phyloP scores from a whole-genome alignment of 2,113 vertebrate species.

The Pseudorhombus dupliciocellatus region DNA sequence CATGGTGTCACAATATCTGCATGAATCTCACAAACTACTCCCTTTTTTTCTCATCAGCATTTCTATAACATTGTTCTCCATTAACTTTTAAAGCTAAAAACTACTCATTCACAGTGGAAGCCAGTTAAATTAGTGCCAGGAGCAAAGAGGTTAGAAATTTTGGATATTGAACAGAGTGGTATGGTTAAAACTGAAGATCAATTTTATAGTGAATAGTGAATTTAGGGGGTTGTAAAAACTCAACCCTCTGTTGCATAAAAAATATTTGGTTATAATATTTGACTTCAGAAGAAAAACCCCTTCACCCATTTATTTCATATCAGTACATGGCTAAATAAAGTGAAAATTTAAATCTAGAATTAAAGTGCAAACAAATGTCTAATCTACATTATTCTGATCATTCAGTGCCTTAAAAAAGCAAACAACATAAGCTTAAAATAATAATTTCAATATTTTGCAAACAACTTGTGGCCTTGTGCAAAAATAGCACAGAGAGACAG shows the following conservation, averaged over 20 bases:
- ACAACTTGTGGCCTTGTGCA: too few relatives aligned
- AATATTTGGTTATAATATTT: slow-evolving; percentile 52
- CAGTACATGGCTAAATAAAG: background rate
- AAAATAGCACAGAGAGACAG: too few relatives aligned
- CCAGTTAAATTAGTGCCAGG: slow-evolving; percentile 17
- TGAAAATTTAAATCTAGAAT: background rate
- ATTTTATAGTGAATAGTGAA: background rate
- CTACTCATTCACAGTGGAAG: slow-evolving; percentile 16
- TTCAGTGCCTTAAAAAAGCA: background rate
- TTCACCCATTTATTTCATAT: background rate
- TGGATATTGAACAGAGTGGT: background rate
- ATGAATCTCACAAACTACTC: background rate
- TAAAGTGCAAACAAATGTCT: background rate
- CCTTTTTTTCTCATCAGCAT: slow-evolving; percentile 8
- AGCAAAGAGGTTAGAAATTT: slow-evolving; percentile 12
- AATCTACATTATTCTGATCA: background rate
- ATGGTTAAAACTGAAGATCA: slow-evolving; percentile 8
- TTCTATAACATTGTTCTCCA: background rate
- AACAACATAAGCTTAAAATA: background rate
- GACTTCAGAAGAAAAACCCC: background rate
- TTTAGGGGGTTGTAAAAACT: slow-evolving; percentile 19
- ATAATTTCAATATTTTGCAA: background rate
- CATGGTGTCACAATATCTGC: slow-evolving; percentile 42
- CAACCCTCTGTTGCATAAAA: slow-evolving; percentile 26
- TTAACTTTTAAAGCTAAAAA: background rate